Evolutionary conservation across 64 coral and sea anemone genomes (phyloP), one percentile per base, ranked within the genome.

Genomic region (Montipora foliosa): DNA sequence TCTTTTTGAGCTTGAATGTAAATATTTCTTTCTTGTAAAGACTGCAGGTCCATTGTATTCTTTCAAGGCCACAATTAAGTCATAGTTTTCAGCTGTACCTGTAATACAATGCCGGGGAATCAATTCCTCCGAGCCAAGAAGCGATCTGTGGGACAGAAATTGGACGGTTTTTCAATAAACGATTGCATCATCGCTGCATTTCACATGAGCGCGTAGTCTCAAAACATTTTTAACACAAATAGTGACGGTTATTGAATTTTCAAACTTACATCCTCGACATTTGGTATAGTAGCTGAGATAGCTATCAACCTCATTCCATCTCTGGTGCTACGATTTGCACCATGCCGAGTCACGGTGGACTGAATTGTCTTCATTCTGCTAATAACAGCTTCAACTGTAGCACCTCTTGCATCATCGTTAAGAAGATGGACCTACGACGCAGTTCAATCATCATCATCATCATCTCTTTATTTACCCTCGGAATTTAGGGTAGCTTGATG

Each of bases 301-400:
- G 95, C 98, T 62, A 99, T 70, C 7, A 99, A 68, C 53, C 98
- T 84, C 98, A 99, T 99, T 47, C 92, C 81, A 14, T 64, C 77
- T 46, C 74, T 74, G 8, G 21, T 46, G 11, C 57, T 75, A 82
- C 79, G 58, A 24, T 96, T 16, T 49, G 93, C 57, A 15, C 80
- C 94, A 50, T 81, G 85, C 64, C 95, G 83, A 60, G 92, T 92
- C 45, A 90, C 79, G 59, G 92, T 93, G 50, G 98, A 96, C 72
- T 99, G 95, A 21, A 99, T 95, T 10, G 98, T 99, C 80, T 99
- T 99, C 98, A 99, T 99, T 21, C 98, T 78, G 74, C 98, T 99
- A 19, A 99, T 96, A 8, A 99, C 98, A 57, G 98, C 98, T 77
- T 99, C 98, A 29, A 99, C 92, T 11, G 98, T 96, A 13, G 98